Percentiles rank a stretch among this genome's conserved stretches.
Conservation (phyloP, 2,113 vertebrate genomes). For the Callionymus lyra region DNA sequence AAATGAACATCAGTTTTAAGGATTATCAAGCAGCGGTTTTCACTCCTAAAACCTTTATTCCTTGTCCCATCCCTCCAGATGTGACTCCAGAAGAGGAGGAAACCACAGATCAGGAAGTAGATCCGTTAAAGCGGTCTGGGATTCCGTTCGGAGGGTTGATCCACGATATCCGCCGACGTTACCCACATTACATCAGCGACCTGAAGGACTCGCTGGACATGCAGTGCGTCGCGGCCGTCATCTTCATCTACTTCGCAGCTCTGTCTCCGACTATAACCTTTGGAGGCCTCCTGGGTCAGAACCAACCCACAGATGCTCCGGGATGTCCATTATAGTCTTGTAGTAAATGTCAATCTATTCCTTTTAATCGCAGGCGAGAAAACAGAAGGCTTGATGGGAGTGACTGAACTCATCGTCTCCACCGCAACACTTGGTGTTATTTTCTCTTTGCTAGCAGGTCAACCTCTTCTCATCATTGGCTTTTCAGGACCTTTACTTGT, state of each 20-base stretch:
- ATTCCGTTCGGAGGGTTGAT: conserved; percentile 89
- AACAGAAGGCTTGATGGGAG: conserved; percentile 94
- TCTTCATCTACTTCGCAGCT: conserved; percentile 98
- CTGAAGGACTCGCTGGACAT: conserved; percentile 84
- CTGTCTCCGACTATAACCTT: conserved; percentile 97
- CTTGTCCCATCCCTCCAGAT: conserved; percentile 35
- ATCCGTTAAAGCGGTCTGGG: conserved; percentile 84
- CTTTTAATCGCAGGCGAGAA: conserved; percentile 77
- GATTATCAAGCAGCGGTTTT: no score
- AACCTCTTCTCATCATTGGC: conserved; percentile 92
- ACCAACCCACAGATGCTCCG: neutral
- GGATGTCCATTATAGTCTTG: no score
- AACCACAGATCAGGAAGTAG: conserved; percentile 76
- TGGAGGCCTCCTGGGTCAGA: conserved; percentile 90
- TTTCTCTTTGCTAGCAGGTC: conserved; percentile 87
- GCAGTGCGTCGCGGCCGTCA: conserved; percentile 87
- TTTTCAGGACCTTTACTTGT: conserved; percentile 93
- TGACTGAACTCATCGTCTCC: conserved; percentile 93
- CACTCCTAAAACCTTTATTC: no score
- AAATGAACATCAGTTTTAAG: neutral
- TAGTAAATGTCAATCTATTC: neutral
- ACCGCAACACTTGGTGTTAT: conserved; percentile 87
- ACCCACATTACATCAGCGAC: conserved; percentile 88
- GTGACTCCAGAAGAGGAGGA: conserved; percentile 73
- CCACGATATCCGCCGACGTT: conserved; percentile 88